Percentiles rank a stretch among this genome's conserved stretches.
These are phyloP conservation scores for Petrocephalus sullivani DNA, from an alignment of 2,797 vertebrate genomes.

Conservation along the genomic window DNA sequence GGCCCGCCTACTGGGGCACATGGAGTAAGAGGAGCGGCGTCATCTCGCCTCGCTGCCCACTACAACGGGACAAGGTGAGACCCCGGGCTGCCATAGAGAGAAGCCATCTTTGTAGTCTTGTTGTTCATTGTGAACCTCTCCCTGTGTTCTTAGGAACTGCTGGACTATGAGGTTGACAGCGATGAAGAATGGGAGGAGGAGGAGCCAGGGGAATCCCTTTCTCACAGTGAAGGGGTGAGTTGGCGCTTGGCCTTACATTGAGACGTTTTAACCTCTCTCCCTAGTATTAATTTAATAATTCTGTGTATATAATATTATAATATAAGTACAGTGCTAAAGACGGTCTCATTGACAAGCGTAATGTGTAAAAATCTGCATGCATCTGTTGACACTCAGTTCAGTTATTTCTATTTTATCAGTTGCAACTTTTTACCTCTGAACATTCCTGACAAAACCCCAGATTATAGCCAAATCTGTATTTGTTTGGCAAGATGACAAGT, in stretches of 20 bases:
- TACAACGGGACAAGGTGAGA: constrained; percentile 77
- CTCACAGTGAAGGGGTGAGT: constrained; percentile 95
- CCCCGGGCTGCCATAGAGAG: not conserved
- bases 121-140: not conserved
- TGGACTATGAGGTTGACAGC: constrained; percentile 95
- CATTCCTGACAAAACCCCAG: too few relatives aligned
- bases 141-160: constrained; percentile 60
- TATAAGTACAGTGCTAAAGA: not conserved
- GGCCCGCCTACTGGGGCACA: constrained; percentile 97
- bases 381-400: not conserved
- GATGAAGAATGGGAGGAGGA: constrained; percentile 99
- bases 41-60: constrained; percentile 74
- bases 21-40: constrained; percentile 76
- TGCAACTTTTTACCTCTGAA: not conserved
- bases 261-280: not conserved
- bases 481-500: not conserved
- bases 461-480: too few relatives aligned
- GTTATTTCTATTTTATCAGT: not conserved
- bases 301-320: not conserved
- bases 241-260: not conserved
- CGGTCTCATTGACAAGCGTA: not conserved
- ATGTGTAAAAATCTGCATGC: not conserved
- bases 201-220: constrained; percentile 92
- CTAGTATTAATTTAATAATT: not conserved
- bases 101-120: not conserved